Percentiles rank a stretch among this genome's conserved stretches.
These are phyloP conservation scores for Sialis fuliginosa DNA, from an alignment of 2,888 invertebrate species.

Conservation along the genomic window DNA sequence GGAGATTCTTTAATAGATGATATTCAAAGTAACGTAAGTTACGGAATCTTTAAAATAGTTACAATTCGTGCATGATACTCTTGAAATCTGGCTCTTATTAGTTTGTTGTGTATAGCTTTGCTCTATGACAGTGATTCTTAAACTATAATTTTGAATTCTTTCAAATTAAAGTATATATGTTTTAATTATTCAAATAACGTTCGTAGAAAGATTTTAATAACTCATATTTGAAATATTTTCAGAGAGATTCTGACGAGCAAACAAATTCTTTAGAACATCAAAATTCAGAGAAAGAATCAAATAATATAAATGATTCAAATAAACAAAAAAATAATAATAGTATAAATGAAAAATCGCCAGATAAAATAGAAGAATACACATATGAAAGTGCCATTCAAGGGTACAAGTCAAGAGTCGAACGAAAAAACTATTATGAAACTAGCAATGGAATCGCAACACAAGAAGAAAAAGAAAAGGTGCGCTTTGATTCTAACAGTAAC, in stretches of 20 bases:
- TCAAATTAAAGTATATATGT: too few species aligned
- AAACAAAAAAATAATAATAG: conserved; percentile 9
- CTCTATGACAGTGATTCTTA: too few species aligned
- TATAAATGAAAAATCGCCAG: conserved; percentile 26
- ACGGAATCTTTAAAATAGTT: too few species aligned
- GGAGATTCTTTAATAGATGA: conserved; percentile 19
- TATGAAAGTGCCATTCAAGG: conserved; percentile 78
- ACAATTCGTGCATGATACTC: too few species aligned
- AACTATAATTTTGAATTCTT: too few species aligned
- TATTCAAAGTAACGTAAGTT: conserved; percentile 16
- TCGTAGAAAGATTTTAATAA: too few species aligned
- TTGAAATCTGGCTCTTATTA: too few species aligned
- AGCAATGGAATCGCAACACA: neutral
- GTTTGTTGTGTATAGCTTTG: too few species aligned
- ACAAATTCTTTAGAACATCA: neutral
- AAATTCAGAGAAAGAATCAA: conserved; percentile 1
- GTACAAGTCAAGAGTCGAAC: conserved; percentile 59
- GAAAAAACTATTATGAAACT: conserved; percentile 2
- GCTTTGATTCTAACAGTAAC: neutral
- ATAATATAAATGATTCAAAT: neutral
- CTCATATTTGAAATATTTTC: neutral
- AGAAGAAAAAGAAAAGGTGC: neutral
- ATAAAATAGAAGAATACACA: conserved; percentile 61
- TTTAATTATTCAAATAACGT: too few species aligned
- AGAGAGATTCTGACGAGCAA: conserved; percentile 1